phyloP scores from a whole-genome alignment of 2,888 invertebrate species.

The Serripes groenlandicus region DNA sequence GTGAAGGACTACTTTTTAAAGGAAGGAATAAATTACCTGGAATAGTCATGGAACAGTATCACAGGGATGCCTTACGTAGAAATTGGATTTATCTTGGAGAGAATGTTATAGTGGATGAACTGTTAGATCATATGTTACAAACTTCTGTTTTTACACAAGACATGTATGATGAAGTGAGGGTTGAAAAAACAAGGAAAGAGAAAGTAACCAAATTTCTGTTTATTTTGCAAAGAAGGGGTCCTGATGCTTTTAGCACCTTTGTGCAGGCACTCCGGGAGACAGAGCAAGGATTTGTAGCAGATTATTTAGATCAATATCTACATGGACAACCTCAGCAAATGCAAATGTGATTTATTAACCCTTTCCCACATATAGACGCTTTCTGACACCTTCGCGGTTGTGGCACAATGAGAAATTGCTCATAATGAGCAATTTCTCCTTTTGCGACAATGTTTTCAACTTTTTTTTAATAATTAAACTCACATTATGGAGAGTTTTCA shows the following conservation, averaged over 20 bases:
- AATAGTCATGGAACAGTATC: slow-evolving; percentile 53
- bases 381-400: no score
- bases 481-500: no score
- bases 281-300: slow-evolving; percentile 62
- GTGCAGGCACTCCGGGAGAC: slow-evolving; percentile 52
- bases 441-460: neutral
- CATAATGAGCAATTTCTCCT: neutral
- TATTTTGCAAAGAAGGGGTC: slow-evolving; percentile 66
- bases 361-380: neutral
- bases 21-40: neutral
- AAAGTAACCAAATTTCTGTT: slow-evolving; percentile 57
- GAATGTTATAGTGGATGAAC: slow-evolving; percentile 52
- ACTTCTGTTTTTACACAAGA: slow-evolving; percentile 43
- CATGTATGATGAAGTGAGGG: slow-evolving; percentile 63
- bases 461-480: no score
- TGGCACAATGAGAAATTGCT: neutral
- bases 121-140: slow-evolving; percentile 57
- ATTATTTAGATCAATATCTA: slow-evolving; percentile 31
- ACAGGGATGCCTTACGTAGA: slow-evolving; percentile 49
- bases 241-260: slow-evolving; percentile 58
- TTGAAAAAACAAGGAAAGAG: slow-evolving; percentile 46
- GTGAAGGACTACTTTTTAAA: no score
- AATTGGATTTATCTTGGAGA: slow-evolving; percentile 68
- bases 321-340: slow-evolving; percentile 3
- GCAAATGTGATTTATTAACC: slow-evolving; percentile 1